Evolutionary conservation across 1,140 invertebrate genomes (phyloP), one percentile per base, ranked within the genome.

Genomic region (Pogonognathellus flavescens): DNA sequence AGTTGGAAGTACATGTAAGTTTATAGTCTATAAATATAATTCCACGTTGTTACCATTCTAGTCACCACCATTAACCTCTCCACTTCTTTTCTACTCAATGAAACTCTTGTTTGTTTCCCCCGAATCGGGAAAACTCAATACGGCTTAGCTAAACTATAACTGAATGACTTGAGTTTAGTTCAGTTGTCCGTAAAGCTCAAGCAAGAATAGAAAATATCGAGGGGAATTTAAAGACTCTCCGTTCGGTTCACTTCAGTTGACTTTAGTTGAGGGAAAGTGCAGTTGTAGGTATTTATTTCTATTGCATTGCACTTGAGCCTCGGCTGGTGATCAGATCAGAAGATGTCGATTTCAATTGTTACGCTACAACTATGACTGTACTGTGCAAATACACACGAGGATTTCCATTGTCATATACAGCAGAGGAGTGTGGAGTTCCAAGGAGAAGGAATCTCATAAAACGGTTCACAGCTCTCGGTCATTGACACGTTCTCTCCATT

Each of bases 361-460:
- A 66, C 25, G 22, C 10, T 66, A 66, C 25, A 13, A 66, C 20
- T 66, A 66, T 9, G 25, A 66, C 62, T 66, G 62, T 25, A 25
- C 20, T 25, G 31, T 31, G 31, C 49, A 11, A 49, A 50, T 31
- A 50, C 70, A 41, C 41, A 76, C 25, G 41, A 76, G 70, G 41
- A 76, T 76, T 76, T 10, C 70, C 31, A 70, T 70, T 41, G 31
- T 41, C 31, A 41, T 41, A 41, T 6, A 41, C 31, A 6, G 31
- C 2, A 41, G 31, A 6, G 31, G 31, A 41, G 31, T 41, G 31
- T 41, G 31, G 31, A 41, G 6, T 41, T 41, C 31, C 31, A 41
- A 41, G 53, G n/a, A 31, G 16, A 76, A 76, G n/a, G 55, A 85
- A 86, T 76, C 81, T 86, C 82, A 83, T 86, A 86, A 84, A 82